Evolutionary conservation across 37 sponge, comb jelly and placozoan species (phyloP).

Genomic region (Beroe ovata): DNA sequence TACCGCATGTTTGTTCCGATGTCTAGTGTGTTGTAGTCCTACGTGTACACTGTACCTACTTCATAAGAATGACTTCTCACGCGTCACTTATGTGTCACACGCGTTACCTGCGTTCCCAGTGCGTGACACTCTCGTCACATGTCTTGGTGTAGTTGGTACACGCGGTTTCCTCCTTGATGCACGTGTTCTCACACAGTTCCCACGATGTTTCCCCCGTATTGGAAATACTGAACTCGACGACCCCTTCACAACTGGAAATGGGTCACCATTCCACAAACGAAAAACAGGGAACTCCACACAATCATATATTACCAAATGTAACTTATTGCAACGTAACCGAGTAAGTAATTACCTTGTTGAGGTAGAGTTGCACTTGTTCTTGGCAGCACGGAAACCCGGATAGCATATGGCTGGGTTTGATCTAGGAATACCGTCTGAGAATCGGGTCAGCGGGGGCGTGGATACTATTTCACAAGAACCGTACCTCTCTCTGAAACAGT

Average conservation of each 20-base stretch:
- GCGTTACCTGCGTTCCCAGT: conserved; percentile 26
- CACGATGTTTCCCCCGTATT: neutral
- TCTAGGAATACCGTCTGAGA: neutral
- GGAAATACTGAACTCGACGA: neutral
- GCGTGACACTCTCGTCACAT: conserved; percentile 5
- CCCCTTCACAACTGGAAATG: neutral
- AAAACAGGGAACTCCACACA: too few species aligned
- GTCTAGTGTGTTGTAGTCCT: too few species aligned
- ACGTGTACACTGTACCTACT: too few species aligned
- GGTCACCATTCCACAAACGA: neutral
- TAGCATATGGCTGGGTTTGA: conserved; percentile 18
- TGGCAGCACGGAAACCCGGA: conserved; percentile 14
- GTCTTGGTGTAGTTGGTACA: conserved; percentile 45
- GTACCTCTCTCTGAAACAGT: conserved; percentile 43
- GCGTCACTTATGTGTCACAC: too few species aligned
- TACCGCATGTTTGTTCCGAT: too few species aligned
- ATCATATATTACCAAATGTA: too few species aligned
- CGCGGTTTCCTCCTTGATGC: neutral
- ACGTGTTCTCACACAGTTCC: conserved; percentile 6
- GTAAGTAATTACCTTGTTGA: conserved; percentile 9
- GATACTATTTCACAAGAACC: conserved; percentile 35
- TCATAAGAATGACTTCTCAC: too few species aligned
- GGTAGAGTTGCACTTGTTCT: conserved; percentile 23
- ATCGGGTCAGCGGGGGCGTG: neutral
- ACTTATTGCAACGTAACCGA: too few species aligned